Evolutionary conservation across 2,113 vertebrate genomes (phyloP), one percentile per base, ranked within the genome.

Genomic region (Otis tarda): DNA sequence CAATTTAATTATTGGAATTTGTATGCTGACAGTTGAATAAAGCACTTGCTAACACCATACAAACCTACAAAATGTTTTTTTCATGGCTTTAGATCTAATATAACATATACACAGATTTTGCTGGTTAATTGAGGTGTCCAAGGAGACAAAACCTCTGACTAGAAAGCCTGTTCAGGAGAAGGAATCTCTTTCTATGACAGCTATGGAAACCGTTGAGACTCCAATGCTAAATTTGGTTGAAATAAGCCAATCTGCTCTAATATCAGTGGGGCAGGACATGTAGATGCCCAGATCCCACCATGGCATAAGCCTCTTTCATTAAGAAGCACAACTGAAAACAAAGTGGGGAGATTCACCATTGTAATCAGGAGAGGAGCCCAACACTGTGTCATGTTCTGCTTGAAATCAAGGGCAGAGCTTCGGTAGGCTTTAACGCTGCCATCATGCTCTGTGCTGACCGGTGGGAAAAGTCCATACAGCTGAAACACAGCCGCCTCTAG

Each of bases 1-100:
- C 98, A 98, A 98, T 99, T 99, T 99, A 99, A 99, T 98, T 99
- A 98, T 98, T 97, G 98, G 98, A 98, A 98, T 96, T 97, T 97
- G 86, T 83, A 83, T 33, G 73, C 50, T 87, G 67, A 94, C 88
- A 87, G 64, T 39, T 0, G 81, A 95, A n/a, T 41, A 45, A 84
- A 95, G 69, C 49, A 25, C 43, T 82, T 77, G 30, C 18, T 39
- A 59, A 35, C 18, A 68, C 10, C 73, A 81, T n/a, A 43, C 0
- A 2, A 60, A 77, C 14, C 15, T n/a, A 18, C 3, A 33, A 18
- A 86, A 50, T 0, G 0, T 43, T 2, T 78, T 55, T 70, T 78
- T n/a, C 21, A 4, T 27, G 33, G 19, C 60, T 82, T 28, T 78
- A 25, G 33, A 23, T 52, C 19, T 64, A 76, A n/a, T 23, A 45